phyloP scores from a whole-genome alignment of 1,140 invertebrate genomes.

The Lepidostoma basale region DNA sequence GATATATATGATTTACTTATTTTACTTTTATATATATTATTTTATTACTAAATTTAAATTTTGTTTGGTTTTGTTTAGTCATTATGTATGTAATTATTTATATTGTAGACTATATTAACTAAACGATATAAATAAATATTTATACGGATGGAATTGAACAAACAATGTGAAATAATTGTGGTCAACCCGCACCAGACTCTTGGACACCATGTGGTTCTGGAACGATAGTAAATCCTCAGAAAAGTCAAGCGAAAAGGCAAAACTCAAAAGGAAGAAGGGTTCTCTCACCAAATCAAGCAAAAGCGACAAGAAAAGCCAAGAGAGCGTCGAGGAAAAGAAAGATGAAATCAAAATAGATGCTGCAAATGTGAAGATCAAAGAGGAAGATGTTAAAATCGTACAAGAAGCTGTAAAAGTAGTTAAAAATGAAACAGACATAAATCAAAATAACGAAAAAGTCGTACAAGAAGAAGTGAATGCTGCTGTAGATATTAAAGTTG shows the following conservation, averaged over 20 bases:
- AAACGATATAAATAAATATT: too few species aligned
- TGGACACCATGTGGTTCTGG: slow-evolving; percentile 36
- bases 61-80: too few species aligned
- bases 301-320: slow-evolving; percentile 2
- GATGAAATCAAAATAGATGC: too few species aligned
- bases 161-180: background rate
- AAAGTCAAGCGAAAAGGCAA: slow-evolving; percentile 17
- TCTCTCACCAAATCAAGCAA: slow-evolving; percentile 26
- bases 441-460: background rate
- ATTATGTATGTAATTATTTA: too few species aligned
- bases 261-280: slow-evolving; percentile 36
- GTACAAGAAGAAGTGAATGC: background rate
- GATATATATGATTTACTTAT: too few species aligned
- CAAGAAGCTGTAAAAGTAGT: background rate
- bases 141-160: too few species aligned
- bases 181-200: background rate
- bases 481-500: too few species aligned
- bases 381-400: background rate
- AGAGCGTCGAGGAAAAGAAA: background rate
- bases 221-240: slow-evolving; percentile 18
- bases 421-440: background rate
- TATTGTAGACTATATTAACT: too few species aligned
- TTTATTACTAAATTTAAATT: too few species aligned
- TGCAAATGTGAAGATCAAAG: background rate
- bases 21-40: too few species aligned